phyloP scores from a whole-genome alignment of 37 sponge, comb jelly and placozoan genomes.

The Agelas oroides region DNA sequence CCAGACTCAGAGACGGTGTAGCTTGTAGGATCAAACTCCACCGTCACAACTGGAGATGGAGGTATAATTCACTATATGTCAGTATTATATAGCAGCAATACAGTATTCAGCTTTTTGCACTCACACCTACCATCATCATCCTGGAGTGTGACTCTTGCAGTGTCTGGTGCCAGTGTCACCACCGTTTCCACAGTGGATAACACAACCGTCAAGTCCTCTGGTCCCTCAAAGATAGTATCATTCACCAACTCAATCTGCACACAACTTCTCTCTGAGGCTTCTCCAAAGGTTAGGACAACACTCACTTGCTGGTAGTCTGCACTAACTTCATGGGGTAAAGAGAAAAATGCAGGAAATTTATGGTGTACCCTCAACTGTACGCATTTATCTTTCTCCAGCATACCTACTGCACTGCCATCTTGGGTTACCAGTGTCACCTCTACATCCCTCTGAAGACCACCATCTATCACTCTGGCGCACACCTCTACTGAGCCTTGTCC shows the following conservation, averaged over 20 bases:
- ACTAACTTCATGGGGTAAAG: not conserved
- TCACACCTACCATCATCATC: conserved; percentile 1
- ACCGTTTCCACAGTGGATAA: not conserved
- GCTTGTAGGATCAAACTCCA: too few species aligned
- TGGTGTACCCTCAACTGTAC: too few species aligned
- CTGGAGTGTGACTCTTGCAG: not conserved
- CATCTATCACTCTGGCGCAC: not conserved
- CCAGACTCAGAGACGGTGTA: too few species aligned
- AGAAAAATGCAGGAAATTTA: too few species aligned
- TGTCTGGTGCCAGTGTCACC: not conserved
- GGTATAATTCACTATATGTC: too few species aligned
- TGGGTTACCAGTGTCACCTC: not conserved
- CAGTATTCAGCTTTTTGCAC: too few species aligned
- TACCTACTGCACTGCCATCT: not conserved
- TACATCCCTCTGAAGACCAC: not conserved
- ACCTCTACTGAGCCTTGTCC: not conserved
- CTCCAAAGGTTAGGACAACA: not conserved
- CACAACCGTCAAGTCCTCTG: not conserved
- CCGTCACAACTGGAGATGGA: too few species aligned
- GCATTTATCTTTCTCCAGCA: too few species aligned
- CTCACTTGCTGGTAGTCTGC: not conserved
- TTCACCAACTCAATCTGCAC: not conserved
- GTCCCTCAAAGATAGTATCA: not conserved
- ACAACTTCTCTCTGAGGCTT: not conserved
- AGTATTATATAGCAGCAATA: too few species aligned